Evolutionary conservation across 2,888 invertebrate species (phyloP).

Genomic region (Hoplodrina blanda): DNA sequence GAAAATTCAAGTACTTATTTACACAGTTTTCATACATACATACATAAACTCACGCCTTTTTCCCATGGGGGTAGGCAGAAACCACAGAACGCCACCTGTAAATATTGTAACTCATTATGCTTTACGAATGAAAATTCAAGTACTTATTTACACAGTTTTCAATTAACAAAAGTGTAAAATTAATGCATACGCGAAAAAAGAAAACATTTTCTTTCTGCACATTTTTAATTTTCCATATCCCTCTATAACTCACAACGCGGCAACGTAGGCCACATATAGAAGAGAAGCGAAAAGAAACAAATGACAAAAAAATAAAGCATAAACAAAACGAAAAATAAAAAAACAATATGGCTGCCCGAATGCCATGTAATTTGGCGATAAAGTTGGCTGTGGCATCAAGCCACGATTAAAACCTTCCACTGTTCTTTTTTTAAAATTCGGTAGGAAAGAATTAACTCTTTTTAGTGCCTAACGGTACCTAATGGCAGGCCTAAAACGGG

Average conservation of each 20-base stretch:
- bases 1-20: neutral
- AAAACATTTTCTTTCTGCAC: neutral
- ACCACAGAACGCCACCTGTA: too few relatives aligned
- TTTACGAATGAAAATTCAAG: neutral
- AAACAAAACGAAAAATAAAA: slow-evolving; percentile 42
- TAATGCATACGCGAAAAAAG: neutral
- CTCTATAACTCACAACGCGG: slow-evolving; percentile 24
- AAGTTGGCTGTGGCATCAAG: slow-evolving; percentile 50
- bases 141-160: neutral
- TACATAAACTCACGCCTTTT: too few relatives aligned
- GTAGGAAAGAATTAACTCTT: slow-evolving; percentile 63
- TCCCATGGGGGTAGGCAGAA: too few relatives aligned
- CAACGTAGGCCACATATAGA: slow-evolving; percentile 25
- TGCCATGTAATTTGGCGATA: slow-evolving; percentile 61
- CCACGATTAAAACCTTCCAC: slow-evolving; percentile 61
- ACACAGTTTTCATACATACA: neutral
- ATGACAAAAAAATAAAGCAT: slow-evolving; percentile 37
- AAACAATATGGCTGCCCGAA: slow-evolving; percentile 55
- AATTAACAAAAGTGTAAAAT: neutral
- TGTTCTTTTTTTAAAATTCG: slow-evolving; percentile 64
- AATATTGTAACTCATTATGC: neutral
- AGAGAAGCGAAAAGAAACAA: slow-evolving; percentile 49
- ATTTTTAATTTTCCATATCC: slow-evolving; percentile 33
- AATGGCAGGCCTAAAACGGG: slow-evolving; percentile 62
- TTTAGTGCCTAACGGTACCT: slow-evolving; percentile 65